Percentiles rank a stretch among this genome's conserved stretches.
phyloP scores from a whole-genome alignment of 2,888 invertebrate species.

The Pherbina coryleti region DNA sequence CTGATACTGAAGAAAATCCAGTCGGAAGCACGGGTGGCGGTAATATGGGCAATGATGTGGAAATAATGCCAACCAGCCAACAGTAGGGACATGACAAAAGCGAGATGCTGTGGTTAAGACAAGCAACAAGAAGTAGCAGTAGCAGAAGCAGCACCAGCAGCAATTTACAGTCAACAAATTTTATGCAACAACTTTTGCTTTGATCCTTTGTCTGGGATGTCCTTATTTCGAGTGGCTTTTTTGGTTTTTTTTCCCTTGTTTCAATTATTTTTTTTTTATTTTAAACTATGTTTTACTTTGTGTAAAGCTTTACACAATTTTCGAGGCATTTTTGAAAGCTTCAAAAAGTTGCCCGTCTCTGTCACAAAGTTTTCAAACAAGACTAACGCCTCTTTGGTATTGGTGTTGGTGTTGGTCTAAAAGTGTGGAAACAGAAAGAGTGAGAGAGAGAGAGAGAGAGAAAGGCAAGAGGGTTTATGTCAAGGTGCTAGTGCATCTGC shows the following conservation, averaged over 20 bases:
- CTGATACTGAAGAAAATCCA: background rate
- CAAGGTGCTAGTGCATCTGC: background rate
- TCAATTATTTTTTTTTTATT: background rate
- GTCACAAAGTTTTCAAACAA: slow-evolving; percentile 7
- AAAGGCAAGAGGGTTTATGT: background rate
- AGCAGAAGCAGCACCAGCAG: background rate
- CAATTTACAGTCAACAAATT: slow-evolving; percentile 24
- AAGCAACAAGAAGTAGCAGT: background rate
- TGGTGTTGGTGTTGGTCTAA: background rate
- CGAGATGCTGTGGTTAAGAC: background rate
- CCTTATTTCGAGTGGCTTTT: background rate
- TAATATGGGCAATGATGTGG: background rate
- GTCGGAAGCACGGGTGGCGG: background rate
- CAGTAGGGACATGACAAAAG: background rate
- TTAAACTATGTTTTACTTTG: background rate
- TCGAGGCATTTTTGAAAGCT: background rate
- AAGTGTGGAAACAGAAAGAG: background rate
- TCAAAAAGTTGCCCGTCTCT: background rate
- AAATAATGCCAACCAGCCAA: background rate
- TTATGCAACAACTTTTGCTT: slow-evolving; percentile 13
- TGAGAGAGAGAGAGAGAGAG: background rate
- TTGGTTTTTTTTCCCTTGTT: background rate
- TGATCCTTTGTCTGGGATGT: slow-evolving; percentile 20
- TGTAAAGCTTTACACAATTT: background rate
- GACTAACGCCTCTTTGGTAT: background rate